Evolutionary conservation across 2,113 vertebrate species (phyloP).

Genomic region (Pterocles gutturalis): DNA sequence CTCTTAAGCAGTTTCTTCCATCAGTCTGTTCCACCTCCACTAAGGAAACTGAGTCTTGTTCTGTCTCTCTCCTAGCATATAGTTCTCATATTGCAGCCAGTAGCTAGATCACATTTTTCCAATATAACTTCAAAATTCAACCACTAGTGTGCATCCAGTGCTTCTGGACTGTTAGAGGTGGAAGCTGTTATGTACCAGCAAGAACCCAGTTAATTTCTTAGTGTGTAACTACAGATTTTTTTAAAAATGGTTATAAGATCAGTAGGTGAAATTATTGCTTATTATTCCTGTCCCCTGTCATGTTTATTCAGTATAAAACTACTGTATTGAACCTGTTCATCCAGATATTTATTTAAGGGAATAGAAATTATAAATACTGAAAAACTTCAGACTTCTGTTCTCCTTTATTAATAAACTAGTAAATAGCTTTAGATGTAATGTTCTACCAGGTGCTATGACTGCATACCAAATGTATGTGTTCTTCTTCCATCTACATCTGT

Average conservation of each 20-base stretch:
- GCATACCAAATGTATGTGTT: not conserved
- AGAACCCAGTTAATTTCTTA: not conserved
- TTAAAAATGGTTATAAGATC: not conserved
- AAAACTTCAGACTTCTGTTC: not conserved
- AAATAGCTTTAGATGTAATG: not conserved
- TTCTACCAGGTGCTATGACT: not conserved
- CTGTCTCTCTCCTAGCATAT: not conserved
- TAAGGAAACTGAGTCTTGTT: not conserved
- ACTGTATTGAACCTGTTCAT: not conserved
- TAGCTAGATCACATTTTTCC: not conserved
- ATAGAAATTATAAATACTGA: not conserved
- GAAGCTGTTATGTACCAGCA: not conserved
- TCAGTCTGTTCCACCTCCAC: not conserved
- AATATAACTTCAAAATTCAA: not conserved
- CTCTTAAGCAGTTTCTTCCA: not conserved
- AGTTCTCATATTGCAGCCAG: not conserved
- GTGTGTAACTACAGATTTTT: not conserved
- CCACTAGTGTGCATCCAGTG: not conserved
- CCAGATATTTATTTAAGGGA: not conserved
- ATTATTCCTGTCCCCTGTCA: not conserved
- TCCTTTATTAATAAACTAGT: not conserved
- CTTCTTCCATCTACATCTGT: not conserved
- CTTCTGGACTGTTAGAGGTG: not conserved
- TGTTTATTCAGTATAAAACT: not conserved
- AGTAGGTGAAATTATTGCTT: not conserved